Base-by-base conservation (phyloP, 1,140 invertebrate genomes). In the Odontomachus brunneus region DNA sequence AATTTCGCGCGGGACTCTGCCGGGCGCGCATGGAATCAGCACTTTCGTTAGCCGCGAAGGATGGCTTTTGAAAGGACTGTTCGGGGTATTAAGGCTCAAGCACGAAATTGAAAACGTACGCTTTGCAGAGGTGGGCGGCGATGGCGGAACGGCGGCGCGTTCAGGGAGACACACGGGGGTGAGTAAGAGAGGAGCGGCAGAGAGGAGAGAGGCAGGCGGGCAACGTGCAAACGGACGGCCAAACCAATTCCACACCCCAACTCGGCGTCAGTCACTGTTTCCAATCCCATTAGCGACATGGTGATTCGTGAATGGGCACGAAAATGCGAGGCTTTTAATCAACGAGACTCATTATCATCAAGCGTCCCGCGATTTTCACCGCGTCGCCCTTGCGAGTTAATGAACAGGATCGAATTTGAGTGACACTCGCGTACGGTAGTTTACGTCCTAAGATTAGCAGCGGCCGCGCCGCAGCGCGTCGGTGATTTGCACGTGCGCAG, bases 271-370 rank as follows among this genome's bases (percentile, higher is more conserved):
- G 86, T 87, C 83, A 83, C 84, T 86, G 83, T 84, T 85, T 86
- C 87, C 91, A 91, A 91, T 91, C 89, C 89, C 89, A 91, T 91
- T 91, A 91, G 85, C 89, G 82, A 69, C 74, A 84, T 83, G 75
- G 85, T 84, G 85, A 82, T 89, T 91, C 72, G 84, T 85, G 84
- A 87, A 84, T 84, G 71, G 71, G 84, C 84, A 87, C 87, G 57
- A 87, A 88, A 91, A 90, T 89, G 84, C 85, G 84, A 84, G 86
- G 89, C 86, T 91, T 91, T 88, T 90, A 91, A 90, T 91, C 89
- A 91, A 86, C 89, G 76, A 62, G 86, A 55, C 87, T 88, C 85
- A 90, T 90, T 91, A 91, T 90, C 87, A 87, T 89, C 81, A 73
- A 82, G 53, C 76, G 44, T 65, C 59, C 49, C 66, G 69, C 74